phyloP scores from a whole-genome alignment of 2,113 vertebrate genomes.

The Xenus cinereus region DNA sequence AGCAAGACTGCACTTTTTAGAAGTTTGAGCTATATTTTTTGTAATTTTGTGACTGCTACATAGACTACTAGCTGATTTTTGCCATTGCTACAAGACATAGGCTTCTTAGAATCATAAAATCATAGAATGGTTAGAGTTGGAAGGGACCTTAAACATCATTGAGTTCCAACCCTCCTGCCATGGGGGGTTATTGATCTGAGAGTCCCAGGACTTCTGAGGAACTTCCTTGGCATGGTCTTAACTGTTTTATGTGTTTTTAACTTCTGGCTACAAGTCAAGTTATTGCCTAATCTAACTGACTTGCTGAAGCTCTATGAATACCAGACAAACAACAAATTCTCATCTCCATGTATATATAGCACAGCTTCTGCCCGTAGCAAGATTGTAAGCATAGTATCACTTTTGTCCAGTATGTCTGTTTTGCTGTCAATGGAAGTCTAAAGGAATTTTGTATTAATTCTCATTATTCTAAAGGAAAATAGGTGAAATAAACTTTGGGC shows the following conservation, averaged over 20 bases:
- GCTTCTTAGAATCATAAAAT: not conserved
- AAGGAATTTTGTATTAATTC: not conserved
- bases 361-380: not conserved
- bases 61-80: not conserved
- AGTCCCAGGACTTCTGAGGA: not conserved
- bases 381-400: not conserved
- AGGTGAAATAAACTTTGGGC: not conserved
- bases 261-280: not conserved
- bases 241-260: not conserved
- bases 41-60: not conserved
- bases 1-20: not conserved
- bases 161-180: too few relatives aligned
- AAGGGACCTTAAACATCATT: too few relatives aligned
- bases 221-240: not conserved
- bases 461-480: not conserved
- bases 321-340: not conserved
- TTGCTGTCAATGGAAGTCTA: not conserved
- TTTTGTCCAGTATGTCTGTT: not conserved
- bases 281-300: not conserved
- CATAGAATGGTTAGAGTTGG: too few relatives aligned
- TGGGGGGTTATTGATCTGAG: not conserved
- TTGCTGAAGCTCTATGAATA: not conserved
- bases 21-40: not conserved
- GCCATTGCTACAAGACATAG: fast-evolving
- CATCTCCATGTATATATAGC: too few relatives aligned